These are phyloP conservation scores for Pan troglodytes DNA, from an alignment of 2,113 vertebrate species.

Conservation along the genomic window DNA sequence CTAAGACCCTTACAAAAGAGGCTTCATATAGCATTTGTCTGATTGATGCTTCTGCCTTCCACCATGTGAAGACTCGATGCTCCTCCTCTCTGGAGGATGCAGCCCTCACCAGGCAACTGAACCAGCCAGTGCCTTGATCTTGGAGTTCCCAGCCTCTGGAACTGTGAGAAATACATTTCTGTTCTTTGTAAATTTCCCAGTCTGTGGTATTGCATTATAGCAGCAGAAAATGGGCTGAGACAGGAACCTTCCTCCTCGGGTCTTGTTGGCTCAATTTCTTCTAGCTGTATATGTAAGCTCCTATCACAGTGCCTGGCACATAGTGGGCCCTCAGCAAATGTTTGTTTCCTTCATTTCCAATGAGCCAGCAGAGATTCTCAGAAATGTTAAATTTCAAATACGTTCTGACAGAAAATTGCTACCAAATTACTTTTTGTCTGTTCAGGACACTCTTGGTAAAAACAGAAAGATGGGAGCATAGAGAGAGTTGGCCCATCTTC, in stretches of 20 bases:
- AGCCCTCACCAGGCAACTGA: neutral
- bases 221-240: neutral
- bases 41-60: neutral
- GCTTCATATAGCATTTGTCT: neutral
- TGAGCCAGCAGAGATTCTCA: neutral
- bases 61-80: neutral
- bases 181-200: neutral
- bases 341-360: neutral
- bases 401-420: neutral
- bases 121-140: neutral
- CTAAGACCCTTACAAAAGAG: neutral
- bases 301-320: neutral
- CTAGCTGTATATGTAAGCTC: neutral
- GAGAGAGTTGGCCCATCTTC: conserved; percentile 29
- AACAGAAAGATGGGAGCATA: conserved; percentile 30
- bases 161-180: neutral
- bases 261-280: neutral
- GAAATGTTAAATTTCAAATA: conserved; percentile 24
- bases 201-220: neutral
- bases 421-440: conserved; percentile 24
- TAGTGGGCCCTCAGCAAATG: neutral
- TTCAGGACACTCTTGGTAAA: neutral
- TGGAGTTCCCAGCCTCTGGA: neutral
- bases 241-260: neutral
- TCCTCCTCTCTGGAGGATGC: neutral